Evolutionary conservation across 2,113 vertebrate species (phyloP).

Genomic region (Chlamydotis undulata): DNA sequence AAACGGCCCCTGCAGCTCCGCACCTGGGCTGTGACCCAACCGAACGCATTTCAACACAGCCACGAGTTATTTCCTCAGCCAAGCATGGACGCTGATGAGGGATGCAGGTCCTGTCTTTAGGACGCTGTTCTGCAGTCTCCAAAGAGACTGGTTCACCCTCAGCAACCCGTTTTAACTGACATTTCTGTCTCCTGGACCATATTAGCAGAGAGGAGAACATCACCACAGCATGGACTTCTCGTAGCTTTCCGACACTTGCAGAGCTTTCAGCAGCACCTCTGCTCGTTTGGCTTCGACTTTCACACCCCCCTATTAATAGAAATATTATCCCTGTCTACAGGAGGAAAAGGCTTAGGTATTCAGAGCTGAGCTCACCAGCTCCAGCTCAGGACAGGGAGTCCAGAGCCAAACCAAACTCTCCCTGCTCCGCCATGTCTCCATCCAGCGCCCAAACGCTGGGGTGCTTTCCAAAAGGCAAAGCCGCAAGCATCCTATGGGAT

Average conservation of each 20-base stretch:
- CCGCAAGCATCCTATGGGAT: accelerated
- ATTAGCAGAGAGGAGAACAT: not conserved
- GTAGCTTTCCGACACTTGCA: not conserved
- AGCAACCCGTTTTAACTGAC: not conserved
- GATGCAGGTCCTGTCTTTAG: not conserved
- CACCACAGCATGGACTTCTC: not conserved
- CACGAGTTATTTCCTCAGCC: not conserved
- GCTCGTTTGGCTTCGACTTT: not conserved
- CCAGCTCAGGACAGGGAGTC: not conserved
- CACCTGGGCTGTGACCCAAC: not conserved
- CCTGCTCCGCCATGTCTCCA: not conserved
- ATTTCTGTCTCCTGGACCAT: not conserved
- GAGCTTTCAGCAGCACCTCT: not conserved
- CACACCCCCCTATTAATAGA: not conserved
- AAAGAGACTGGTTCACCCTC: not conserved
- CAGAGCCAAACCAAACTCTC: not conserved
- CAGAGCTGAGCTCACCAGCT: not conserved
- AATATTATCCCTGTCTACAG: not conserved
- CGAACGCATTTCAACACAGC: not conserved
- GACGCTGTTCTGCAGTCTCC: not conserved
- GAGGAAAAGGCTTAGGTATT: not conserved
- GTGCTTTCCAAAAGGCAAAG: not conserved
- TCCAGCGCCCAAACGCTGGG: accelerated
- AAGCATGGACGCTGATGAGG: not conserved
- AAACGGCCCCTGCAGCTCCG: not conserved